Conservation (phyloP, 2,888 invertebrate species). For the Agriopis leucophaearia region DNA sequence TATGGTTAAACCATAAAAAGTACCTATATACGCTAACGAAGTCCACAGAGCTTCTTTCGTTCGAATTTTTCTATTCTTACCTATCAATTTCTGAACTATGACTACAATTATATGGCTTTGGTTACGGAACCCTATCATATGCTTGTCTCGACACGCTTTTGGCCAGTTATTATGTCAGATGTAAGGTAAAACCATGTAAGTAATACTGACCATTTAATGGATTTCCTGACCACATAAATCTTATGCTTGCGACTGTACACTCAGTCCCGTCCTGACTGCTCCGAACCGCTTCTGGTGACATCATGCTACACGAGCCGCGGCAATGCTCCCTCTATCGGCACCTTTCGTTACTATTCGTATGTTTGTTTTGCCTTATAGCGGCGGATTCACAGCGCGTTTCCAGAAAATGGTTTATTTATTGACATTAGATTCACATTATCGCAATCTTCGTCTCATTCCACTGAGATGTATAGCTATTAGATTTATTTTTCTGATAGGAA, state of each 20-base stretch:
- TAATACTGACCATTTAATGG: too few species aligned
- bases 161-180: too few species aligned
- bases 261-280: conserved; percentile 53
- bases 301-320: conserved; percentile 28
- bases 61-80: too few species aligned
- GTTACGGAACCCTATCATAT: too few species aligned
- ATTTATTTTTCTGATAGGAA: not conserved
- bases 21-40: too few species aligned
- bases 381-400: conserved; percentile 20
- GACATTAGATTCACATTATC: not conserved
- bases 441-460: not conserved
- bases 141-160: too few species aligned
- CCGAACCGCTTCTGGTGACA: conserved; percentile 65
- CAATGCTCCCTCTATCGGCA: conserved; percentile 41
- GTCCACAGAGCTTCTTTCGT: too few species aligned
- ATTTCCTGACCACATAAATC: not conserved
- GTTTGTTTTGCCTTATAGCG: conserved; percentile 39
- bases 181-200: too few species aligned
- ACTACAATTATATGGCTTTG: too few species aligned
- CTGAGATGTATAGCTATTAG: not conserved
- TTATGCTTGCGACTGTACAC: conserved; percentile 28
- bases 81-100: too few species aligned
- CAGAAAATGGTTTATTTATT: conserved; percentile 7
- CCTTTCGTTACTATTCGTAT: conserved; percentile 37
- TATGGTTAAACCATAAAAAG: too few species aligned